phyloP scores from a whole-genome alignment of 2,888 invertebrate species.

The Polia nebulosa region DNA sequence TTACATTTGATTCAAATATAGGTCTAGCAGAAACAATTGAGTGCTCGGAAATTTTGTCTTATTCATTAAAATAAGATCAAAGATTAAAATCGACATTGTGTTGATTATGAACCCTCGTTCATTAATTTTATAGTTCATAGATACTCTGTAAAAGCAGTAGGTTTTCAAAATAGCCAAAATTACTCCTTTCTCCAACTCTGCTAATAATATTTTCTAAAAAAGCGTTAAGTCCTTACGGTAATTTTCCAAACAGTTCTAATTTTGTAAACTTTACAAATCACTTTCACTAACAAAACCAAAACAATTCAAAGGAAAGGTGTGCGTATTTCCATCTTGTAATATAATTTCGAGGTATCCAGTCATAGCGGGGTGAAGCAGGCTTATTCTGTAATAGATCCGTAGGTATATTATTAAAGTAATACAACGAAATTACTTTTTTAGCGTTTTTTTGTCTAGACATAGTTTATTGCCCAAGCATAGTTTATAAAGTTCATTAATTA shows the following conservation, averaged over 20 bases:
- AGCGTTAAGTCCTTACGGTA: neutral
- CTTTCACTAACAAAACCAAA: conserved; percentile 23
- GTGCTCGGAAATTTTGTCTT: no score
- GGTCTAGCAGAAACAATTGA: no score
- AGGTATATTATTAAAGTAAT: conserved; percentile 17
- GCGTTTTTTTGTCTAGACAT: conserved; percentile 13
- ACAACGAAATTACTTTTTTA: conserved; percentile 11
- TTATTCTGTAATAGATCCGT: conserved; percentile 44
- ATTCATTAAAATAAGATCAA: no score
- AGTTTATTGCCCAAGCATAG: conserved; percentile 6
- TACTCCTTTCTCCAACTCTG: neutral
- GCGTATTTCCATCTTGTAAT: conserved; percentile 59
- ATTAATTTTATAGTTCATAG: no score
- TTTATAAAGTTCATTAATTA: neutral
- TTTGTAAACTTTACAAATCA: conserved; percentile 34
- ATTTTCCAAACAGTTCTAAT: conserved; percentile 25
- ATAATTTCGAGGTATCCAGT: conserved; percentile 50
- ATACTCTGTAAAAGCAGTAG: no score
- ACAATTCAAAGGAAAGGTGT: conserved; percentile 44
- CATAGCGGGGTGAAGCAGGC: conserved; percentile 27
- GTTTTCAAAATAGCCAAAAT: neutral
- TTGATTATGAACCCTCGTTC: no score
- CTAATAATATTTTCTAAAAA: neutral
- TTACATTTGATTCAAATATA: no score
- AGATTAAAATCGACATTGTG: no score